phyloP scores from a whole-genome alignment of 1,140 invertebrate species.

The Cephus cinctus region DNA sequence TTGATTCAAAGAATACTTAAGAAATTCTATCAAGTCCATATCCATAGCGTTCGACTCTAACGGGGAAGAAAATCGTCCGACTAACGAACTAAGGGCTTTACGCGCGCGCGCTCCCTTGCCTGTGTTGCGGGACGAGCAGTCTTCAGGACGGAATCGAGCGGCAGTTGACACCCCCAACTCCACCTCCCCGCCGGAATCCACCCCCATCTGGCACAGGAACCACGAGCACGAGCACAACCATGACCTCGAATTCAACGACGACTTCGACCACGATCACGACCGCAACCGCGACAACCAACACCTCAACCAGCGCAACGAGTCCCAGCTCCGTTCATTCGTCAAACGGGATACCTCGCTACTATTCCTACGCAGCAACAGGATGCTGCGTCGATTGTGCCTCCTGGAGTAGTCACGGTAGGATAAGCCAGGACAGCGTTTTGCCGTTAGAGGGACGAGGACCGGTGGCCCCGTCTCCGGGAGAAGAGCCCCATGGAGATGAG shows the following conservation, averaged over 20 bases:
- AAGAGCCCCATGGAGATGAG: too few relatives aligned
- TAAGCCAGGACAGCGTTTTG: too few relatives aligned
- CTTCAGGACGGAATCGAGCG: constrained; percentile 58
- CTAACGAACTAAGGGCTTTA: not conserved
- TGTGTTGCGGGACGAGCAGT: constrained; percentile 39
- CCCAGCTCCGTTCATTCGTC: constrained; percentile 13
- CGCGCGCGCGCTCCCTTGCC: constrained; percentile 10
- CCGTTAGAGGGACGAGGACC: too few relatives aligned
- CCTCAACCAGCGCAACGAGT: constrained; percentile 17
- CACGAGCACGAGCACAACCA: constrained; percentile 16
- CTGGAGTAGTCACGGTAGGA: constrained; percentile 52
- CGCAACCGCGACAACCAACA: not conserved
- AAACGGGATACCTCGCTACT: constrained; percentile 31
- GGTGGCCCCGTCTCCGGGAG: too few relatives aligned
- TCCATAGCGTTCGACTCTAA: not conserved
- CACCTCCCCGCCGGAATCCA: constrained; percentile 49
- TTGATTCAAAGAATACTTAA: too few relatives aligned
- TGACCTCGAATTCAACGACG: constrained; percentile 10
- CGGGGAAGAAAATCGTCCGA: not conserved
- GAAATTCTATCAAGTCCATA: not conserved
- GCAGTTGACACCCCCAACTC: constrained; percentile 57
- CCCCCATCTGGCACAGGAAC: constrained; percentile 24
- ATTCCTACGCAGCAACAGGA: constrained; percentile 45
- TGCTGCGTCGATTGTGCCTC: constrained; percentile 51
- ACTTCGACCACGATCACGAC: constrained; percentile 6